phyloP scores from a whole-genome alignment of 2,888 invertebrate species.

The Lasius platythorax region DNA sequence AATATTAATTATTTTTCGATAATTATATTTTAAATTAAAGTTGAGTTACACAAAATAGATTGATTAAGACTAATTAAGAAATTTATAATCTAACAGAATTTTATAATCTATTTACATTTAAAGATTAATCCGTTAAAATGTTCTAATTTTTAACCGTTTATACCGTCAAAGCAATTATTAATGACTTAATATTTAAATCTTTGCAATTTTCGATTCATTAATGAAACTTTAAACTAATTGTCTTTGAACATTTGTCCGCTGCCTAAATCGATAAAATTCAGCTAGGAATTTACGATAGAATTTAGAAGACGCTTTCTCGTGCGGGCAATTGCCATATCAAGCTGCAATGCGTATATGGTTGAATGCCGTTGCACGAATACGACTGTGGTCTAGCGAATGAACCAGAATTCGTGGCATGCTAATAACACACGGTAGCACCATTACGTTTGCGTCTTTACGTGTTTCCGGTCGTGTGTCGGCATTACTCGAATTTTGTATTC shows the following conservation, averaged over 20 bases:
- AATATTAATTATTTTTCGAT: background rate
- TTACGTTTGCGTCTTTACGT: slow-evolving; percentile 15
- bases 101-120: background rate
- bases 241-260: background rate
- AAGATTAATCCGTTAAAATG: background rate
- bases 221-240: background rate
- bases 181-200: background rate
- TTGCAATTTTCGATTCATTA: background rate
- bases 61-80: background rate
- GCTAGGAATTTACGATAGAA: background rate
- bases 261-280: background rate
- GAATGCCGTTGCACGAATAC: background rate
- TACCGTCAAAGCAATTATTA: background rate
- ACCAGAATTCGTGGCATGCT: slow-evolving; percentile 22
- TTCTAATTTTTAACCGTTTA: background rate
- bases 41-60: background rate
- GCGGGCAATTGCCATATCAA: background rate
- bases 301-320: slow-evolving; percentile 1
- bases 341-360: background rate
- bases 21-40: background rate
- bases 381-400: background rate
- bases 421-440: background rate
- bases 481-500: slow-evolving; percentile 34
- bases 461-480: background rate
- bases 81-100: background rate